Percentiles rank a stretch among this genome's conserved stretches.
Conservation (phyloP, 2,797 vertebrate species). For the Danio aesculapii region DNA sequence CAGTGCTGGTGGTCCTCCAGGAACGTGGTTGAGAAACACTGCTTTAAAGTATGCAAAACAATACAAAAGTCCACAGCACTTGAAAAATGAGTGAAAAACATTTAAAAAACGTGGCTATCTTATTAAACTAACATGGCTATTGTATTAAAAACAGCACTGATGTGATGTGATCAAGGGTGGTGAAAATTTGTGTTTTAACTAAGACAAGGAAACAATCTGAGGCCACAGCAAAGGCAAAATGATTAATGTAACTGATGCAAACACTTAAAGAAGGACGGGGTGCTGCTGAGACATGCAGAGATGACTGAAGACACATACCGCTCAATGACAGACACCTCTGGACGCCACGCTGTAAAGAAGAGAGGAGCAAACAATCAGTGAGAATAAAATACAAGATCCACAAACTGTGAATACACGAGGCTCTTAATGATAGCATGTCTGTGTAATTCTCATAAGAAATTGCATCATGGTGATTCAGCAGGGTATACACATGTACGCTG, state of each 20-base stretch:
- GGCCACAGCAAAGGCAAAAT: neutral
- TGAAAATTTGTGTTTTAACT: too few species aligned
- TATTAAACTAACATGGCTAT: too few species aligned
- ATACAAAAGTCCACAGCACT: too few species aligned
- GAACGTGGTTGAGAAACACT: too few species aligned
- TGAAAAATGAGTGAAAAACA: too few species aligned
- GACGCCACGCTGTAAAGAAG: conserved; percentile 78
- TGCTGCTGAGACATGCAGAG: conserved; percentile 2
- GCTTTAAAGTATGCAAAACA: too few species aligned
- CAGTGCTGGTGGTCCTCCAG: too few species aligned
- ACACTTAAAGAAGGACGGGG: neutral
- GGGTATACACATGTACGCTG: neutral
- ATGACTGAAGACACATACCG: conserved; percentile 77
- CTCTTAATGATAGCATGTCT: neutral
- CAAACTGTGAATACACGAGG: neutral
- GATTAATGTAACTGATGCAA: neutral
- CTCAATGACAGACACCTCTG: conserved; percentile 78
- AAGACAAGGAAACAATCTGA: neutral
- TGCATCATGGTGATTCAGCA: neutral
- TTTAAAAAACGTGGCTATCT: too few species aligned
- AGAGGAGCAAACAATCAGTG: conserved; percentile 11
- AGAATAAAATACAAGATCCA: neutral
- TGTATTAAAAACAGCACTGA: too few species aligned
- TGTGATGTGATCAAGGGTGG: too few species aligned
- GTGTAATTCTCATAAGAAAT: neutral